These are phyloP conservation scores for Callorhinus ursinus DNA, from an alignment of 2,113 vertebrate species.

Conservation along the genomic window DNA sequence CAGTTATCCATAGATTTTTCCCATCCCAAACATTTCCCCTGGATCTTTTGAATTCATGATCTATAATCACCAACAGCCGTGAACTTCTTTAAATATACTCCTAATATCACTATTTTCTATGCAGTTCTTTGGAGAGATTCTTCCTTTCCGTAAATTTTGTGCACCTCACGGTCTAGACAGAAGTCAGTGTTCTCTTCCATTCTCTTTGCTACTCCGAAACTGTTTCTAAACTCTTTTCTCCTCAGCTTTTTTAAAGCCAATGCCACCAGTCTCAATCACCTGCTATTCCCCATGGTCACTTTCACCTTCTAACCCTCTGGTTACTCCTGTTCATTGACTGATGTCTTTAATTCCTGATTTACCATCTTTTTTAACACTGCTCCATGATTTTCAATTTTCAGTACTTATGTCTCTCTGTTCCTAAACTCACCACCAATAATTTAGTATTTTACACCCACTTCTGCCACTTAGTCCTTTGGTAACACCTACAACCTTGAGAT, in stretches of 20 bases:
- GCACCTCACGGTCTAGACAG: not conserved
- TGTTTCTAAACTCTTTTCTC: not conserved
- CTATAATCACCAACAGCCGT: not conserved
- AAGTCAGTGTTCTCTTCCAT: not conserved
- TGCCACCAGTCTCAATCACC: not conserved
- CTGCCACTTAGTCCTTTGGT: not conserved
- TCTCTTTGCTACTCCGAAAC: not conserved
- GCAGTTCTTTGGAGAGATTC: not conserved
- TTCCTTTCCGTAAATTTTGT: not conserved
- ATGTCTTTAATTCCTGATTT: not conserved
- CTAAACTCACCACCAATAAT: not conserved
- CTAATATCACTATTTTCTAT: not conserved
- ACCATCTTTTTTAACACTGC: not conserved
- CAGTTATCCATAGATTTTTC: not conserved
- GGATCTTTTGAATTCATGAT: not conserved
- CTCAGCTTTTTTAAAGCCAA: not conserved
- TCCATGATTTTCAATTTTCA: not conserved
- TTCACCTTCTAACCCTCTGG: not conserved
- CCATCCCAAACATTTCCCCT: not conserved
- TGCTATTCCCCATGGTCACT: not conserved
- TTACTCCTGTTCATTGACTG: not conserved
- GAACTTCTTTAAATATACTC: not conserved
- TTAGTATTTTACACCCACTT: not conserved
- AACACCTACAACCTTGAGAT: not conserved
- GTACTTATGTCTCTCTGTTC: not conserved